Conservation (phyloP, 1,140 invertebrate genomes). For the Venustaconcha ellipsiformis region DNA sequence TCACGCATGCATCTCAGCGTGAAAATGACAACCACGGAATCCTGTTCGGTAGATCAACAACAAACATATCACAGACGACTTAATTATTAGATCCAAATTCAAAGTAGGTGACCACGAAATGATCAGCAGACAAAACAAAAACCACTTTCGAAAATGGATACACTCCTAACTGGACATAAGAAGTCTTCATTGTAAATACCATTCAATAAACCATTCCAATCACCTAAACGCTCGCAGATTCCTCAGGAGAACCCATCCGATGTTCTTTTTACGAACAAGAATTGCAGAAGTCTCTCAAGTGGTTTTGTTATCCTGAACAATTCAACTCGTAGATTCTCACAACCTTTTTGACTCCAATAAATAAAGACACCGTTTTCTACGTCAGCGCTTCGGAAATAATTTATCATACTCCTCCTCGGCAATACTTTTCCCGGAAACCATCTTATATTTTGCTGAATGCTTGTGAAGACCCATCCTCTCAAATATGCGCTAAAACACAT, state of each 20-base stretch:
- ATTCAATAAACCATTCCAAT: not conserved
- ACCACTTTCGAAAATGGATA: constrained; percentile 1
- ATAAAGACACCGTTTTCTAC: no score
- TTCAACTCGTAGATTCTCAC: no score
- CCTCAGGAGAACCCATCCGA: not conserved
- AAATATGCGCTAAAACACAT: no score
- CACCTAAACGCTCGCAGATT: constrained; percentile 1
- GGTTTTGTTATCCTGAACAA: no score
- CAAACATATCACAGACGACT: no score
- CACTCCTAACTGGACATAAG: not conserved
- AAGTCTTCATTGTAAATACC: not conserved
- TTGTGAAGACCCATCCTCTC: no score
- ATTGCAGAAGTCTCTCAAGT: not conserved
- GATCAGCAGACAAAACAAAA: not conserved
- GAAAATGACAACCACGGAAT: not conserved
- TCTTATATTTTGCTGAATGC: no score
- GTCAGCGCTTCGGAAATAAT: no score
- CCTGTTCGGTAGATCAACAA: not conserved
- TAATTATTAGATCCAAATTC: not conserved
- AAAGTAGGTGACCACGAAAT: not conserved
- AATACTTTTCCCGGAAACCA: no score
- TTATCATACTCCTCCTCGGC: no score
- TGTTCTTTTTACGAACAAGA: constrained; percentile 6
- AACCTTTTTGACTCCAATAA: no score
- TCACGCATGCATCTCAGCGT: not conserved